Conservation (phyloP, 2,888 invertebrate genomes). For the Lordiphosa andalusiaca region DNA sequence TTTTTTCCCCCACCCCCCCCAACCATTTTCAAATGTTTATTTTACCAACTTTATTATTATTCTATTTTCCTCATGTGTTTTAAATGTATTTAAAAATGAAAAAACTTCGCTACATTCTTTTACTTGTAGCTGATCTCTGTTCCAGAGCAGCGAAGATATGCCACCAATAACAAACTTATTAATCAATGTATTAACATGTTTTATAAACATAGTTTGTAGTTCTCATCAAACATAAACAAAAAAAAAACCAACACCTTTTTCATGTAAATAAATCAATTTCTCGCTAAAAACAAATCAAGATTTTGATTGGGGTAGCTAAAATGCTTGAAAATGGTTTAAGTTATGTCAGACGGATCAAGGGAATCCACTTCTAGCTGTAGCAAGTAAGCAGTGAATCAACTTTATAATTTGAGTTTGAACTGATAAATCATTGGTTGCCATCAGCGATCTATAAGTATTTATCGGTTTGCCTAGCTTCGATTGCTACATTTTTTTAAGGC, state of each 20-base stretch:
- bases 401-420: too few relatives aligned
- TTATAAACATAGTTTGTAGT: conserved; percentile 55
- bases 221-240: neutral
- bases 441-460: too few relatives aligned
- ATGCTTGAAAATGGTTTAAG: too few relatives aligned
- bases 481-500: too few relatives aligned
- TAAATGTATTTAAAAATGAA: conserved; percentile 7
- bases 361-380: too few relatives aligned
- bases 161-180: conserved; percentile 37
- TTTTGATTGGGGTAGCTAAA: too few relatives aligned
- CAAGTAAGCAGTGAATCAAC: too few relatives aligned
- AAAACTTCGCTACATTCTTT: conserved; percentile 28
- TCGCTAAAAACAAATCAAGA: neutral
- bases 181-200: conserved; percentile 47
- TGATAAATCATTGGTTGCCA: too few relatives aligned
- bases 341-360: too few relatives aligned
- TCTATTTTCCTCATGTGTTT: conserved; percentile 19
- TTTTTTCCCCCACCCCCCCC: too few relatives aligned
- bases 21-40: too few relatives aligned
- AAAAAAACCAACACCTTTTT: conserved; percentile 4
- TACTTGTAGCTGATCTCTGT: conserved; percentile 36
- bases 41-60: neutral
- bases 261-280: conserved; percentile 67
- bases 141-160: conserved; percentile 23
- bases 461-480: too few relatives aligned